These are phyloP conservation scores for Phalacrocorax carbo DNA, from an alignment of 2,113 vertebrate species.

Conservation along the genomic window DNA sequence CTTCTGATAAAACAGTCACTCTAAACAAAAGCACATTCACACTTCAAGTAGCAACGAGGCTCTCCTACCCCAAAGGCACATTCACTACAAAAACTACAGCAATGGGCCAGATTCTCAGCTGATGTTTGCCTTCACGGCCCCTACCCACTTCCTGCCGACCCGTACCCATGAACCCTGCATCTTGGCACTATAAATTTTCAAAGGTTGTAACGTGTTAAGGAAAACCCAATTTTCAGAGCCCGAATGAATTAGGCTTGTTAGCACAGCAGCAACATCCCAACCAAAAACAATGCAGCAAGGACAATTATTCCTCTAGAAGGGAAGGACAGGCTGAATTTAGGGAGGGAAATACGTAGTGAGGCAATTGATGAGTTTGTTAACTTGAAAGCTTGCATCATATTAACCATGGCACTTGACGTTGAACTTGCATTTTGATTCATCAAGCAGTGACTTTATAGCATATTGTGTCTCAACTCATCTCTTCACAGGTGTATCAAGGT, in stretches of 20 bases:
- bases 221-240: neutral
- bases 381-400: slow-evolving; percentile 8
- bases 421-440: slow-evolving; percentile 1
- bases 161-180: neutral
- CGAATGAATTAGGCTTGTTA: neutral
- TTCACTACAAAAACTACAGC: neutral
- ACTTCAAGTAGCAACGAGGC: neutral
- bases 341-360: neutral
- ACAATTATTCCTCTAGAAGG: neutral
- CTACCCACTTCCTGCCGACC: rapidly evolving
- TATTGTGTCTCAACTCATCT: slow-evolving; percentile 9
- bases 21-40: neutral
- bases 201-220: neutral
- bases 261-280: neutral
- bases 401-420: neutral
- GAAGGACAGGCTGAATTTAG: neutral
- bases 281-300: neutral
- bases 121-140: neutral
- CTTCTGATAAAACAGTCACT: neutral
- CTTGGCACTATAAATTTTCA: neutral
- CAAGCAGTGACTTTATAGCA: slow-evolving; percentile 20
- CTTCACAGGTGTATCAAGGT: slow-evolving; percentile 24
- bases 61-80: neutral
- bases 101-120: neutral
- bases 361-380: slow-evolving; percentile 48